Percentiles rank a stretch among this genome's conserved stretches.
These are phyloP conservation scores for Batillaria attramentaria DNA, from an alignment of 1,140 invertebrate genomes.

Conservation along the genomic window DNA sequence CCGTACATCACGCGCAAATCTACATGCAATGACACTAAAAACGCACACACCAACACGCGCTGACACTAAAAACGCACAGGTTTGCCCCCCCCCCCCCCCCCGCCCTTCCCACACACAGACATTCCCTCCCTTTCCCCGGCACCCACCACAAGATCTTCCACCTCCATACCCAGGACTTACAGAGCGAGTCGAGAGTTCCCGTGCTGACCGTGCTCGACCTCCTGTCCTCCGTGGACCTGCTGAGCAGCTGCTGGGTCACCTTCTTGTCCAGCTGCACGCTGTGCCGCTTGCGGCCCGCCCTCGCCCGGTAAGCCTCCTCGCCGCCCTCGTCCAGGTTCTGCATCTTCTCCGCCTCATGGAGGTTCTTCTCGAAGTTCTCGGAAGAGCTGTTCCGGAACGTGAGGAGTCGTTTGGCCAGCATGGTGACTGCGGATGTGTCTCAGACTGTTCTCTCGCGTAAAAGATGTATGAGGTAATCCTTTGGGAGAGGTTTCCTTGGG, in stretches of 20 bases:
- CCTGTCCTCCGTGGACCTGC: conserved; percentile 39
- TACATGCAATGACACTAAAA: too few relatives aligned
- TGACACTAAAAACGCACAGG: too few relatives aligned
- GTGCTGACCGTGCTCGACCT: conserved; percentile 59
- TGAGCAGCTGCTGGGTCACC: conserved; percentile 60
- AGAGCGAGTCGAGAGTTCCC: conserved; percentile 60
- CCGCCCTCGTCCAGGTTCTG: conserved; percentile 52
- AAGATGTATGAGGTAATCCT: too few relatives aligned
- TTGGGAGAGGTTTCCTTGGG: too few relatives aligned
- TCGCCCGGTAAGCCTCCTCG: conserved; percentile 60
- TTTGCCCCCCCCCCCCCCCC: background rate
- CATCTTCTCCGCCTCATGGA: conserved; percentile 61
- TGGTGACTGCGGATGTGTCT: too few relatives aligned
- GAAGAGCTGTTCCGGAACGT: conserved; percentile 53
- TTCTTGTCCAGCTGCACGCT: conserved; percentile 67
- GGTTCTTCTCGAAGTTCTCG: conserved; percentile 56
- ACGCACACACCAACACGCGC: too few relatives aligned
- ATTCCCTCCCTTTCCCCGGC: background rate
- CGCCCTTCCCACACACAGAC: background rate
- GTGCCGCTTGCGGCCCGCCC: conserved; percentile 62
- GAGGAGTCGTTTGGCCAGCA: conserved; percentile 63
- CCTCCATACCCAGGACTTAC: conserved; percentile 61
- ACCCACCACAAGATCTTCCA: too few relatives aligned
- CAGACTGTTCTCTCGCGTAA: too few relatives aligned
- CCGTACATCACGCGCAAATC: too few relatives aligned